Evolutionary conservation across 2,797 vertebrate species (phyloP), one percentile per base, ranked within the genome.

Genomic region (Ctenopoma kingsleyae): DNA sequence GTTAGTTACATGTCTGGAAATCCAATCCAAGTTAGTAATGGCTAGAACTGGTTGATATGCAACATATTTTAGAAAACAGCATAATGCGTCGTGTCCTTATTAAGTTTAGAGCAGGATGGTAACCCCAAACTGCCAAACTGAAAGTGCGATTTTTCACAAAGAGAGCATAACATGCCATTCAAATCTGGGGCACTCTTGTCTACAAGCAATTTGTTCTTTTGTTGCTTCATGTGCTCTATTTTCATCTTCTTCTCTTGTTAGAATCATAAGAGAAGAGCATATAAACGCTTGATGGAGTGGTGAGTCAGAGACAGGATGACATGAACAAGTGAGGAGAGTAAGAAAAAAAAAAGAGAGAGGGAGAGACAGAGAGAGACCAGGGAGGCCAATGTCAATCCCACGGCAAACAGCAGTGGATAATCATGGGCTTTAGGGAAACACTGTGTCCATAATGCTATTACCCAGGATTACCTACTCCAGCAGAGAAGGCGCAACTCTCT

Each of bases 371-470:
- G 67, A 79, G 82, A 82, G 78, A 87, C 79, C 79, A 70, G 80
- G 82, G 86, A 91, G 89, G 88, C 87, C 90, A 88, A 71, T 91
- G 91, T 93, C 90, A 93, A 92, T 92, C 89, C 90, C 84, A 83
- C 69, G 46, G 88, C 91, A 92, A 93, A 93, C 91, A 91, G 90
- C 90, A 83, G 88, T 82, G 88, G 91, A 92, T 92, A 91, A 93
- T 93, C 90, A 93, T 86, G 90, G 92, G 90, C 89, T 93, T 93
- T 93, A 91, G 91, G 90, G 87, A 92, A 93, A 93, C 89, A 93
- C 91, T 91, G 90, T 90, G 91, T 92, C 91, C 92, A 89, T 92
- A 93, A 93, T 92, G 92, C 90, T 93, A 92, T 92, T 93, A 91
- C 90, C 88, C 90, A 84, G 91, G 92, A 93, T 92, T 93, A 93